These are phyloP conservation scores for Andrena dorsata DNA, from an alignment of 2,888 invertebrate genomes.

Conservation along the genomic window DNA sequence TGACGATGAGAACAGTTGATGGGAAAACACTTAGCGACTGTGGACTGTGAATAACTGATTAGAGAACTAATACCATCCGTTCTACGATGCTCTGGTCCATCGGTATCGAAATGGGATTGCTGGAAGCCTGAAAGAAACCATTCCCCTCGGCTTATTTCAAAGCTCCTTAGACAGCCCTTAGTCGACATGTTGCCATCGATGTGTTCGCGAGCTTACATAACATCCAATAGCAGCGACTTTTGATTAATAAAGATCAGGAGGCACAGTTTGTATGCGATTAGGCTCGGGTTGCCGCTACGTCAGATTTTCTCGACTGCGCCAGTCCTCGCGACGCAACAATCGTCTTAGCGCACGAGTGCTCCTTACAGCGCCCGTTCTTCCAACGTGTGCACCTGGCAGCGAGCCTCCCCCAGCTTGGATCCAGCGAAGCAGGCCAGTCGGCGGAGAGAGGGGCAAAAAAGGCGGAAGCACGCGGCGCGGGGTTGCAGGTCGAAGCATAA, in stretches of 20 bases:
- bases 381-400: slow-evolving; percentile 11
- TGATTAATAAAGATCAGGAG: background rate
- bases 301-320: background rate
- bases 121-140: too few species aligned
- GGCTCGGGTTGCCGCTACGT: background rate
- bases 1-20: too few species aligned
- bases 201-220: background rate
- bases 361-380: background rate
- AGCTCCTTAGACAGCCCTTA: background rate
- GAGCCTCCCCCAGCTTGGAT: background rate
- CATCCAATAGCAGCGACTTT: background rate
- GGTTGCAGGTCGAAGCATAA: slow-evolving; percentile 77
- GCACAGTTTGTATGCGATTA: background rate
- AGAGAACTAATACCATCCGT: too few species aligned
- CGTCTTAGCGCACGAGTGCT: background rate
- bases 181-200: background rate
- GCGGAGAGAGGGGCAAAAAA: slow-evolving; percentile 41
- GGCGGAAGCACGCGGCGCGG: slow-evolving; percentile 52
- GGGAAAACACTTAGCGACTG: too few species aligned
- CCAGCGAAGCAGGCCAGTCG: slow-evolving; percentile 26
- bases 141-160: background rate
- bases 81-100: too few species aligned
- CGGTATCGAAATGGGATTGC: too few species aligned
- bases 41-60: too few species aligned
- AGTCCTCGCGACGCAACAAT: background rate